Conservation (phyloP, 2,888 invertebrate genomes). For the Catonia carolina region DNA sequence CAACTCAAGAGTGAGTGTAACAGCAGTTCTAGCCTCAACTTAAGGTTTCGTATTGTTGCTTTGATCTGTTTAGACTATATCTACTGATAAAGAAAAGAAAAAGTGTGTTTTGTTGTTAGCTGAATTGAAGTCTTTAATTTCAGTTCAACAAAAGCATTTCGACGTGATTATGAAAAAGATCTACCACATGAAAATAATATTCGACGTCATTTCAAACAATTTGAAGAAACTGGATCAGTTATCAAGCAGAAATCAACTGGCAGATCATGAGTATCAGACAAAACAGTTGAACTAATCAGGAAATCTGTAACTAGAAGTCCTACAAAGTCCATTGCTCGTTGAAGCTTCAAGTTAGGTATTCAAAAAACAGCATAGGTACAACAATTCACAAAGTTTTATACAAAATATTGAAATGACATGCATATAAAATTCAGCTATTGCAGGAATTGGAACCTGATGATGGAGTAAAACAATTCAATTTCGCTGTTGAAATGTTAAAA, state of each 20-base stretch:
- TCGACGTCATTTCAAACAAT: constrained; percentile 8
- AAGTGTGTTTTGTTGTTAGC: constrained; percentile 16
- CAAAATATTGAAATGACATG: constrained; percentile 12
- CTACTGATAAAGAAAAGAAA: constrained; percentile 11
- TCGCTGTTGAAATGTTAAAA: constrained; percentile 6
- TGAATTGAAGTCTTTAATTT: background rate
- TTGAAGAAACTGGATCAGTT: constrained; percentile 19
- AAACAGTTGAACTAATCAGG: constrained; percentile 17
- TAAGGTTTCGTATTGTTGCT: no score
- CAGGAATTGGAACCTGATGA: constrained; percentile 5
- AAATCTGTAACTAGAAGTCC: constrained; percentile 12
- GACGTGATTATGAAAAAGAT: constrained; percentile 9
- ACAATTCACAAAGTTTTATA: constrained; percentile 20
- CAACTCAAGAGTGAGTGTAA: background rate
- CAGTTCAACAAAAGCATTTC: constrained; percentile 9
- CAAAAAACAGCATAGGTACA: no score
- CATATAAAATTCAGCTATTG: constrained; percentile 15
- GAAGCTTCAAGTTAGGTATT: constrained; percentile 6
- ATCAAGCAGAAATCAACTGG: constrained; percentile 15
- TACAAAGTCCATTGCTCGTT: constrained; percentile 2
- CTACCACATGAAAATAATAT: constrained; percentile 16
- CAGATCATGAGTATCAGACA: constrained; percentile 13
- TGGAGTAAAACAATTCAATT: constrained; percentile 10
- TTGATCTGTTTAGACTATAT: background rate
- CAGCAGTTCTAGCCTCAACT: no score